These are phyloP conservation scores for Euschistus heros DNA, from an alignment of 1,140 invertebrate genomes.

Conservation along the genomic window DNA sequence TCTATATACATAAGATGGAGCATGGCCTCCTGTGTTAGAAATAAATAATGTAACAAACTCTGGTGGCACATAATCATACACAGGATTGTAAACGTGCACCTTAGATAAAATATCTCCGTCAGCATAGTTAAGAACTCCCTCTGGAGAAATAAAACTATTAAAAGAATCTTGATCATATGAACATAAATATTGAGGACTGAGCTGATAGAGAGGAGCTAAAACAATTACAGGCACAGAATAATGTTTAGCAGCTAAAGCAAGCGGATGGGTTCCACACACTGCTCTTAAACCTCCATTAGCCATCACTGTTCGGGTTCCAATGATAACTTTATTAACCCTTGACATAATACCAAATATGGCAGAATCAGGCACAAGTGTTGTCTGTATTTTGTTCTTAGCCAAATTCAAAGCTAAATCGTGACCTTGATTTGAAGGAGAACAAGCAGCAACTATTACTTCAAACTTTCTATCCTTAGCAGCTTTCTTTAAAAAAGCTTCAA, in stretches of 20 bases:
- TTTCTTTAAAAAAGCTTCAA: slow-evolving; percentile 73
- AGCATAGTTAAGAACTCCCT: slow-evolving; percentile 44
- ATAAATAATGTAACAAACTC: slow-evolving; percentile 86
- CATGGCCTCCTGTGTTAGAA: slow-evolving; percentile 83
- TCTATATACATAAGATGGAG: slow-evolving; percentile 86
- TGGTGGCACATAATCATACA: slow-evolving; percentile 89
- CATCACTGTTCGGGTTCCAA: slow-evolving; percentile 79
- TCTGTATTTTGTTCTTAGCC: slow-evolving; percentile 63
- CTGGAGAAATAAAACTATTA: slow-evolving; percentile 63
- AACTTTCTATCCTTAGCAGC: slow-evolving; percentile 66
- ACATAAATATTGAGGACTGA: slow-evolving; percentile 70
- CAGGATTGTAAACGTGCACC: slow-evolving; percentile 68
- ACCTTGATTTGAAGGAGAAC: slow-evolving; percentile 64
- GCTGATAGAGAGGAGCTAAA: slow-evolving; percentile 76
- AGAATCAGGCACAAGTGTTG: slow-evolving; percentile 70
- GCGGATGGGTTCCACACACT: slow-evolving; percentile 60
- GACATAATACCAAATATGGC: slow-evolving; percentile 88
- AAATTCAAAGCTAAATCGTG: slow-evolving; percentile 65
- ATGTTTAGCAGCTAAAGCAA: slow-evolving; percentile 79
- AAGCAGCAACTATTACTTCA: slow-evolving; percentile 79
- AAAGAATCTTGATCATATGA: slow-evolving; percentile 67
- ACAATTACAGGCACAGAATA: slow-evolving; percentile 86
- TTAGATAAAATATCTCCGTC: slow-evolving; percentile 45
- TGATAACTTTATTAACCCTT: slow-evolving; percentile 87
- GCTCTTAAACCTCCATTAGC: slow-evolving; percentile 83